A percentile compares a stretch with the other conserved stretches of the same genome.
These are phyloP conservation scores for Ochropacha duplaris DNA, from an alignment of 2,888 invertebrate genomes.

Conservation along the genomic window DNA sequence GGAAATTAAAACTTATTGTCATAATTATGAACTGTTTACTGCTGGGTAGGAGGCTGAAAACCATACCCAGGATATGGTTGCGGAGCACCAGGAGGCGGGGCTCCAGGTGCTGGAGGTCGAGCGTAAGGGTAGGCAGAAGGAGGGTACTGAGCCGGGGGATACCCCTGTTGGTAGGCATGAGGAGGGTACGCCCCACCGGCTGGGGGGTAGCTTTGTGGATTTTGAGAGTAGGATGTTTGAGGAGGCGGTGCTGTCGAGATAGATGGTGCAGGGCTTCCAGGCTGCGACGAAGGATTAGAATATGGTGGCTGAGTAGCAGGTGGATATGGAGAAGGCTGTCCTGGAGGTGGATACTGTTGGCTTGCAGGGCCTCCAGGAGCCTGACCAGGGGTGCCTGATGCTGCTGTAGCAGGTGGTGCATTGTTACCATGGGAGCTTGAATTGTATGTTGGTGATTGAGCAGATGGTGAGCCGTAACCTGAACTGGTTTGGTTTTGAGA, in stretches of 20 bases:
- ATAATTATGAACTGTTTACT: conserved; percentile 40
- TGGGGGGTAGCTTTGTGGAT: conserved; percentile 76
- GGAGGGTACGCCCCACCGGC: conserved; percentile 75
- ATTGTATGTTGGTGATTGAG: conserved; percentile 85
- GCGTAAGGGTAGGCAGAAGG: conserved; percentile 83
- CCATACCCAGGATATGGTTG: conserved; percentile 90
- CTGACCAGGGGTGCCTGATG: conserved; percentile 67
- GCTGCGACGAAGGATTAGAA: conserved; percentile 81
- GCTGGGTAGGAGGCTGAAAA: conserved; percentile 90
- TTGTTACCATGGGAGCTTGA: conserved; percentile 83
- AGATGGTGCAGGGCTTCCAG: conserved; percentile 77
- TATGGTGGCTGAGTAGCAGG: conserved; percentile 83
- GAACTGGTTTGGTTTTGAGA: conserved; percentile 81
- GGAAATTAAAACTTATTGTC: not conserved
- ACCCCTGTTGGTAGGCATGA: conserved; percentile 79
- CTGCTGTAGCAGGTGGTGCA: conserved; percentile 73
- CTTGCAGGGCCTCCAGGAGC: conserved; percentile 80
- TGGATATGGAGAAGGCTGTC: conserved; percentile 85
- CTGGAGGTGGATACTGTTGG: conserved; percentile 85
- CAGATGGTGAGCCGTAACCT: conserved; percentile 85
- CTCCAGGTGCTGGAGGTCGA: conserved; percentile 84
- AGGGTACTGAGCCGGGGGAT: conserved; percentile 81
- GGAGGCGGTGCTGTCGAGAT: conserved; percentile 82
- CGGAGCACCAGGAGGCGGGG: conserved; percentile 88
- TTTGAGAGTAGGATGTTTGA: conserved; percentile 80